Conservation (phyloP, 2,113 vertebrate genomes). For the Lanius ludovicianus region DNA sequence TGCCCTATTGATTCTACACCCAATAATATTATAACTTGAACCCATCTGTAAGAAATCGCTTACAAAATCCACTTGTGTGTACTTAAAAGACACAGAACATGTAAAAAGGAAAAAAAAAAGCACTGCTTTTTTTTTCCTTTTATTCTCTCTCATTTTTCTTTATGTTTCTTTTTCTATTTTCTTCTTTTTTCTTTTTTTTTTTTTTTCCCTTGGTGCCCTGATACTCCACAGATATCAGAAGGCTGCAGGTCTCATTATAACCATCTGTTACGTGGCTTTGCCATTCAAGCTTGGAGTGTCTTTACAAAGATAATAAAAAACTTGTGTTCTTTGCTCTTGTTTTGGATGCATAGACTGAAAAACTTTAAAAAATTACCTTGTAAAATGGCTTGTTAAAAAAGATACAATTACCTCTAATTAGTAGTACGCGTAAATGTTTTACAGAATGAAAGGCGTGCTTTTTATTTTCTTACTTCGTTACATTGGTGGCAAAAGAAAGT, state of each 20-base stretch:
- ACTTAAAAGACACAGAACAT: slow-evolving; percentile 91
- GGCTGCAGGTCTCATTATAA: slow-evolving; percentile 84
- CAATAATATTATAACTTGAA: slow-evolving; percentile 98
- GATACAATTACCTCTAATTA: slow-evolving; percentile 99
- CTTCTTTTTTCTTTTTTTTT: not conserved
- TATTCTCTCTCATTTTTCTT: slow-evolving; percentile 10
- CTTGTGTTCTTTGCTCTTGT: slow-evolving; percentile 98
- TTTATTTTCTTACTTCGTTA: slow-evolving; percentile 99
- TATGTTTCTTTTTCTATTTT: not conserved
- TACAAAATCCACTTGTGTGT: slow-evolving; percentile 88
- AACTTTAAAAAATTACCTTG: slow-evolving; percentile 83
- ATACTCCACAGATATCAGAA: slow-evolving; percentile 87
- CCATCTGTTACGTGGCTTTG: slow-evolving; percentile 93
- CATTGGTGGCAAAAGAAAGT: slow-evolving; percentile 97
- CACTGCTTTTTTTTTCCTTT: slow-evolving; percentile 64
- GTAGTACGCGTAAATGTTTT: slow-evolving; percentile 98
- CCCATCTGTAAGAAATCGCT: slow-evolving; percentile 89
- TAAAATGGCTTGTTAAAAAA: slow-evolving; percentile 98
- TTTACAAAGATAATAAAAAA: slow-evolving; percentile 92
- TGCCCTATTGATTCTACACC: slow-evolving; percentile 99
- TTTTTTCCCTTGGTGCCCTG: slow-evolving; percentile 80
- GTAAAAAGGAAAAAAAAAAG: slow-evolving; percentile 67
- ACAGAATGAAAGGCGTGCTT: slow-evolving; percentile 99
- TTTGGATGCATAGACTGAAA: slow-evolving; percentile 99
- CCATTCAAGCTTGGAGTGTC: slow-evolving; percentile 96